Evolutionary conservation across 92 coral and sea anemone species (phyloP).

Genomic region (Porites evermanni): DNA sequence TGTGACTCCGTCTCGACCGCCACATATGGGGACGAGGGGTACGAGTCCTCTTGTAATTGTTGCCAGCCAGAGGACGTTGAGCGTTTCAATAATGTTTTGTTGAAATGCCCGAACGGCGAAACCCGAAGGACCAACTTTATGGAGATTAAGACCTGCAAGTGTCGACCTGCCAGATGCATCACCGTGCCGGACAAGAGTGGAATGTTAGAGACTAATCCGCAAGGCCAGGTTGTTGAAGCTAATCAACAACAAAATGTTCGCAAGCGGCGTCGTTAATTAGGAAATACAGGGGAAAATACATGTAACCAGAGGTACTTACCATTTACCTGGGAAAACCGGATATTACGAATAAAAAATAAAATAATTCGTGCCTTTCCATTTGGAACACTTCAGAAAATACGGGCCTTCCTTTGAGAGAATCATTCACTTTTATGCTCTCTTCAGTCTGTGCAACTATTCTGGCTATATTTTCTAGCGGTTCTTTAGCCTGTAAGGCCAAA

Average conservation of each 20-base stretch:
- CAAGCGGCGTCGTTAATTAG: slow-evolving; percentile 46
- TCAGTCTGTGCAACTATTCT: too few species aligned
- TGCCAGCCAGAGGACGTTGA: slow-evolving; percentile 50
- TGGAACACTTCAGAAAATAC: too few species aligned
- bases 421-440: too few species aligned
- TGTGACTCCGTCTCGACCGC: slow-evolving; percentile 59
- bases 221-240: slow-evolving; percentile 35
- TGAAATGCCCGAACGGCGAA: slow-evolving; percentile 41
- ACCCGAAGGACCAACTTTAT: slow-evolving; percentile 51
- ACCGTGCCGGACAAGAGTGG: slow-evolving; percentile 59
- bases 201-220: slow-evolving; percentile 37
- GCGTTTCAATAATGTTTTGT: not conserved
- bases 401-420: too few species aligned
- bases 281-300: not conserved
- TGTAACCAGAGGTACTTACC: too few species aligned
- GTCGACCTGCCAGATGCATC: slow-evolving; percentile 54
- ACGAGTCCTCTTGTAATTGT: slow-evolving; percentile 56
- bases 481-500: too few species aligned
- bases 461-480: too few species aligned
- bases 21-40: slow-evolving; percentile 53
- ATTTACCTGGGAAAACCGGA: too few species aligned
- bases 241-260: slow-evolving; percentile 36
- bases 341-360: too few species aligned
- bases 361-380: too few species aligned
- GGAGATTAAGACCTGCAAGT: slow-evolving; percentile 65